Conservation (phyloP, 30 jellyfish, hydroid and myxozoan genomes). For the Aurelia sp. region DNA sequence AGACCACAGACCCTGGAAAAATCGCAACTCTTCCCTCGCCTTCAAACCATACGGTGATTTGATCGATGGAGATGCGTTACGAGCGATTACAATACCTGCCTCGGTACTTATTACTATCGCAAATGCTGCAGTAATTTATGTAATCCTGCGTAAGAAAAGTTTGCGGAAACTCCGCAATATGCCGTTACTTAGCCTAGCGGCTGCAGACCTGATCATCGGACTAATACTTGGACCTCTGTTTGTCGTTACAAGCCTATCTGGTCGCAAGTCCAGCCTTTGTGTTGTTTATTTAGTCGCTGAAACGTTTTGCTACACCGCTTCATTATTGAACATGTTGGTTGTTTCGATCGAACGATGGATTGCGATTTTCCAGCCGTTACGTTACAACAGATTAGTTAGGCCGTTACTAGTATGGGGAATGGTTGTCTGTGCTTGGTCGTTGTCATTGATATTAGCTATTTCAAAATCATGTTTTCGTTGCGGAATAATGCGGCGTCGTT, state of each 20-base stretch:
- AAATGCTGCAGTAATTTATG: conserved; percentile 13
- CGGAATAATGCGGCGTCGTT: neutral
- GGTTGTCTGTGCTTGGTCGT: conserved; percentile 36
- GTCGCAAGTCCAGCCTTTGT: conserved; percentile 3
- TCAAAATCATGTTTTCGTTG: conserved; percentile 13
- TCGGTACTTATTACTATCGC: neutral
- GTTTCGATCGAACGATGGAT: conserved; percentile 52
- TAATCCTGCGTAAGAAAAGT: conserved; percentile 27
- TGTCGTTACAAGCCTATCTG: conserved; percentile 4
- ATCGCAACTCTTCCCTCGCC: too few species aligned
- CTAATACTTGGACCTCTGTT: conserved; percentile 35
- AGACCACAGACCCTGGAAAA: too few species aligned
- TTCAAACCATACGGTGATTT: too few species aligned
- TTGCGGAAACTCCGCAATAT: conserved; percentile 35
- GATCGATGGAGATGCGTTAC: too few species aligned
- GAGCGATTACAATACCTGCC: neutral
- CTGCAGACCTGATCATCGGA: conserved; percentile 46
- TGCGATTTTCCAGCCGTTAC: conserved; percentile 47
- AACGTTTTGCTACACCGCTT: conserved; percentile 43
- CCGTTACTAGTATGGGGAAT: conserved; percentile 35
- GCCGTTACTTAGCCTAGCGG: conserved; percentile 60
- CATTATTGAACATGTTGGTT: conserved; percentile 48
- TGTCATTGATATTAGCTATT: conserved; percentile 8
- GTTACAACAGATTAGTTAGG: conserved; percentile 24
- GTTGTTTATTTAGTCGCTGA: conserved; percentile 19